Conservation (phyloP, 2,797 vertebrate species). For the Taenioides sp. region DNA sequence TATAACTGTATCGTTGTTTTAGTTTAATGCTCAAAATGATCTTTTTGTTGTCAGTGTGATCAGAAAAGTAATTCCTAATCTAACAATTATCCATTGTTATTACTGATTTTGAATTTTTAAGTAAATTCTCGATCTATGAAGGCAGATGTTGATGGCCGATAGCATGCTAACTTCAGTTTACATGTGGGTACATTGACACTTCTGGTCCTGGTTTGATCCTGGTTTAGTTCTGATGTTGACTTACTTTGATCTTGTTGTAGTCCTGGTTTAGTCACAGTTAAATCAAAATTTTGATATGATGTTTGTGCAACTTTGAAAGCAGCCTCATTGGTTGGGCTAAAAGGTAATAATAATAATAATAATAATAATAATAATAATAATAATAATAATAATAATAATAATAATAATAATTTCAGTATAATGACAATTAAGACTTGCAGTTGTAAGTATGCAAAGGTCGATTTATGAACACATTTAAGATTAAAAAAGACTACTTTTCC, state of each 20-base stretch:
- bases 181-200: background rate
- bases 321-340: background rate
- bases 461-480: background rate
- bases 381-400: background rate
- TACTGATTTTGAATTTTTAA: too few species aligned
- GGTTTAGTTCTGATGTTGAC: background rate
- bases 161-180: background rate
- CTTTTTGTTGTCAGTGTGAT: too few species aligned
- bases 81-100: too few species aligned
- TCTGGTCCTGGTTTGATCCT: background rate
- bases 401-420: background rate
- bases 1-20: too few species aligned
- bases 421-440: too few species aligned
- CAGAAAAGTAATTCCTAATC: too few species aligned
- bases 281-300: too few species aligned
- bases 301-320: background rate
- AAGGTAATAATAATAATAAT: background rate
- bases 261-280: background rate
- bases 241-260: background rate
- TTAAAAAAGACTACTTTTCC: background rate
- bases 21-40: too few species aligned
- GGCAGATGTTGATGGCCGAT: too few species aligned
- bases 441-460: background rate
- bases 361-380: too few species aligned
- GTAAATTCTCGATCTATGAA: too few species aligned